Conservation (phyloP, 2,113 vertebrate genomes). For the Thymallus thymallus region DNA sequence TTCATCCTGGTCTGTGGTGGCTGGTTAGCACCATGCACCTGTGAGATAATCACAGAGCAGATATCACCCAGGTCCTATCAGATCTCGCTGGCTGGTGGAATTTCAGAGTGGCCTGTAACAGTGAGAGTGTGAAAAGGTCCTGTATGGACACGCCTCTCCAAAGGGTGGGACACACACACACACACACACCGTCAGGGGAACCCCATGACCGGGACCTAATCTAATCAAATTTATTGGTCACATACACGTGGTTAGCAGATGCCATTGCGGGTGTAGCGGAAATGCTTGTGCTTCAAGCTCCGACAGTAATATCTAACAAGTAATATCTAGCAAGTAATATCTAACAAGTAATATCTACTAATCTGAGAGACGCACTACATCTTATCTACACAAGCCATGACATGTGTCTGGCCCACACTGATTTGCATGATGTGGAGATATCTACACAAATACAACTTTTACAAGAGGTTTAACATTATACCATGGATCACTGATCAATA, state of each 20-base stretch:
- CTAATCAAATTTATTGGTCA: too few species aligned
- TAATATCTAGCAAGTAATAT: too few species aligned
- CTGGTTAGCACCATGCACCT: too few species aligned
- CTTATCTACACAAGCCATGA: too few species aligned
- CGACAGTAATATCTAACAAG: too few species aligned
- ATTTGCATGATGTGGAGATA: constrained; percentile 26
- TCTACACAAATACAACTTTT: background rate
- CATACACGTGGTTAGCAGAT: too few species aligned
- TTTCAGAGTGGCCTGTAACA: constrained; percentile 25
- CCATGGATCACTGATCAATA: too few species aligned
- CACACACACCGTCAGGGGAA: background rate
- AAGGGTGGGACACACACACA: background rate
- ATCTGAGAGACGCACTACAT: too few species aligned
- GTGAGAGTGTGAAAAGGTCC: constrained; percentile 18
- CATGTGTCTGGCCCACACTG: constrained; percentile 15
- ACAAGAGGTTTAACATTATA: background rate
- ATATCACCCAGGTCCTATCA: constrained; percentile 13
- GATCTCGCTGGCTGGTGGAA: constrained; percentile 26
- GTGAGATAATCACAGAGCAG: constrained; percentile 19
- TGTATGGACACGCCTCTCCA: background rate
- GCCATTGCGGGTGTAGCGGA: too few species aligned
- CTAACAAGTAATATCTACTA: too few species aligned
- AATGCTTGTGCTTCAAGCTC: too few species aligned
- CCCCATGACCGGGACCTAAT: background rate
- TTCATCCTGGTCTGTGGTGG: too few species aligned